Base-by-base conservation (phyloP, 2,113 vertebrate species). In the Thunnus maccoyii region DNA sequence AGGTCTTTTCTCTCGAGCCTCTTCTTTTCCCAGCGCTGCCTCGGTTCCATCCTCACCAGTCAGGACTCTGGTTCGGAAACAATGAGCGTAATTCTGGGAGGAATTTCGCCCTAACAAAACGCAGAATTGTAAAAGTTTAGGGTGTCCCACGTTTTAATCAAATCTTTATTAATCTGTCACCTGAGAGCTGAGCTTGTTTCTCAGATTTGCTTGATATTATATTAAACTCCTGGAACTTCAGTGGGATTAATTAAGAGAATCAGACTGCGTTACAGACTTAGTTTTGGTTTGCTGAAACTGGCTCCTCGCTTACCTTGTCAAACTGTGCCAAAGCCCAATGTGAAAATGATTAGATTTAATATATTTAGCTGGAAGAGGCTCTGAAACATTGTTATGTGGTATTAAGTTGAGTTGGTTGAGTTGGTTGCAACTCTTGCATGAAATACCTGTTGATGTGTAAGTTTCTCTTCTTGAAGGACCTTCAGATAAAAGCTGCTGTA, bases 101-200 rank as follows among this genome's bases (percentile, higher is more conserved):
- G 85, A 88, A 79, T 83, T 79, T 62, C 68, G 11, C 27, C 67
- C 46, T 32, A 61, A 76, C 48, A 76, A 86, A 88, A 75, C 50
- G 16, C n/a, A 71, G 55, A 87, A 64, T 80, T 76, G 78, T 80
- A 52, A 76, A 80, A 75, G 46, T 67, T 71, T 85, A 77, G 47
- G 56, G 57, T 82, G 65, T 85, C 77, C 62, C 36, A 54, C 63
- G 69, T 83, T 88, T 90, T 83, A 86, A 89, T 86, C 69, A 79
- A 74, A 81, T 44, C 70, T 87, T 84, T 82, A 83, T 92, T 86
- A 87, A 82, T 83, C 58, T 70, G 81, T 68, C 75, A 90, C 66
- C 25, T 5, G 84, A 91, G 84, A 93, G 57, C 66, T 14, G 25
- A 76, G 76, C 55, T 82, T 52, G 20, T 75, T 77, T 80, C 72